Evolutionary conservation across 2,113 vertebrate species (phyloP).

Genomic region (Agapornis roseicollis): DNA sequence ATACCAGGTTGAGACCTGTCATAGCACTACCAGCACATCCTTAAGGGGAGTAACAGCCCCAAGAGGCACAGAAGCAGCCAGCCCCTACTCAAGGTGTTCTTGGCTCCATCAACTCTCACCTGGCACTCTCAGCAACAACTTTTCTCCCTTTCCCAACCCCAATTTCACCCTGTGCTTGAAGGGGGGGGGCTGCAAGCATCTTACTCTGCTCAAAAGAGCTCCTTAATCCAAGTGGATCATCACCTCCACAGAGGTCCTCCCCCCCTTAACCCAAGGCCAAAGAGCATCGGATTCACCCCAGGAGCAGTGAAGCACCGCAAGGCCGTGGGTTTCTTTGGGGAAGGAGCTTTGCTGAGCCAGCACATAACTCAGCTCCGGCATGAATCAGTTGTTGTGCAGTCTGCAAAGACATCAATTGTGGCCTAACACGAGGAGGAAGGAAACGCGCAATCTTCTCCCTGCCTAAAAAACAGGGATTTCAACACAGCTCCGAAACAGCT

Average conservation of each 20-base stretch:
- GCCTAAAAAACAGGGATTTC: conserved; percentile 17
- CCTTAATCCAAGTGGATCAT: not conserved
- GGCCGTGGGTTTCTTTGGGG: conserved; percentile 40
- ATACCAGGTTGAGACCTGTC: rapidly evolving
- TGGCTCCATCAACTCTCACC: not conserved
- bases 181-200: not conserved
- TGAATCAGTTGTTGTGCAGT: conserved; percentile 40
- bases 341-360: conserved; percentile 51
- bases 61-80: not conserved
- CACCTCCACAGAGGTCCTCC: not conserved
- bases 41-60: not conserved
- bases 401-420: conserved; percentile 37
- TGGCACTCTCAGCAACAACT: not conserved
- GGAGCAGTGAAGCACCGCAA: not conserved
- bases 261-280: rapidly evolving
- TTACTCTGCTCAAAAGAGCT: not conserved
- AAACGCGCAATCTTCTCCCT: conserved; percentile 3
- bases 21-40: not conserved
- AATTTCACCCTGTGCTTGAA: not conserved
- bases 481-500: conserved; percentile 33
- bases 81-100: not conserved
- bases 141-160: not conserved
- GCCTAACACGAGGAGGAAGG: conserved; percentile 52
- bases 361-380: conserved; percentile 32
- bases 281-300: not conserved